Conservation (phyloP, 2,113 vertebrate species). For the Malurus cyaneus region DNA sequence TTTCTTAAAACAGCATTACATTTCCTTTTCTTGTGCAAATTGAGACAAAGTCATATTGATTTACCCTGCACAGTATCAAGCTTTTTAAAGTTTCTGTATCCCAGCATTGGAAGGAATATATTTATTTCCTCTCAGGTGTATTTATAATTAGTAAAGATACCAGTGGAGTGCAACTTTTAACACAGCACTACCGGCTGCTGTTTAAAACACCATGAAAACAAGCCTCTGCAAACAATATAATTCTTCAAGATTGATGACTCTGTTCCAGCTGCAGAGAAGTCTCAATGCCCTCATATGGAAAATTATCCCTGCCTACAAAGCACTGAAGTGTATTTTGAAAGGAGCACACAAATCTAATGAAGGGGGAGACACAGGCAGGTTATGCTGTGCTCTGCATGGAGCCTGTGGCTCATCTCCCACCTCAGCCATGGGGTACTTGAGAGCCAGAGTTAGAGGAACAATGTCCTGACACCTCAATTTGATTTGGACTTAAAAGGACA, state of each 20-base stretch:
- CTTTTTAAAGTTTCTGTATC: neutral
- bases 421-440: neutral
- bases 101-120: neutral
- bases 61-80: neutral
- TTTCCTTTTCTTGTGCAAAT: neutral
- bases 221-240: neutral
- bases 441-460: neutral
- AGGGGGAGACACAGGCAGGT: neutral
- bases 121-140: neutral
- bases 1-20: neutral
- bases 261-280: neutral
- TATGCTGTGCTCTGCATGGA: neutral
- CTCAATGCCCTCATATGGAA: neutral
- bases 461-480: neutral
- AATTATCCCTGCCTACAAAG: neutral
- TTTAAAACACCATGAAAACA: neutral
- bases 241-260: neutral
- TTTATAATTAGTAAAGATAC: neutral
- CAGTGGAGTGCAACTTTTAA: neutral
- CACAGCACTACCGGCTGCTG: neutral
- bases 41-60: neutral
- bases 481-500: conserved; percentile 19
- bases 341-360: neutral
- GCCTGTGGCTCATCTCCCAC: neutral
- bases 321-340: neutral